Evolutionary conservation across 2,888 invertebrate species (phyloP), one percentile per base, ranked within the genome.

Genomic region (Temnothorax unifasciatus): DNA sequence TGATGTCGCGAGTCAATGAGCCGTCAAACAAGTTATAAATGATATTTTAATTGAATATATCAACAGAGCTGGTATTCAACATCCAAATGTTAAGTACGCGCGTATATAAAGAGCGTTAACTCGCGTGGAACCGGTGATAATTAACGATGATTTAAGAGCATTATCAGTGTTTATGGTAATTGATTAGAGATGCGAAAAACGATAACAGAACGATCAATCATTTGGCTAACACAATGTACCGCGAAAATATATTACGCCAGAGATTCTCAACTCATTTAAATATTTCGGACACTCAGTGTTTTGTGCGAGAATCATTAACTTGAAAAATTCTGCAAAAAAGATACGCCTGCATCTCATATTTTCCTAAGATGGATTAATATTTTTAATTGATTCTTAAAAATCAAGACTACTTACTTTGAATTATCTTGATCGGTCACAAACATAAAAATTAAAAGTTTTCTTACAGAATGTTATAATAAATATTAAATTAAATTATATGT

Each of bases 41-140:
- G 25, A 61, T 59, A 50, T 50, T 81, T 77, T 79, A 79, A 79
- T 79, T 81, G 34, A 44, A 73, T 50, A 73, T 50, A 71, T 61
- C 59, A 81, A 54, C 52, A 54, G 52, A 54, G n/a, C 52, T 21
- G n/a, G 21, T 54, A 21, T 54, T 54, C 52, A 41, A 57, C 29
- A 77, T 29, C 44, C 29, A 25, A 50, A 59, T 73, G 47, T 38
- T 47, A 61, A 59, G 38, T 73, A 59, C 3, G 1, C 13, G n/a
- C 2, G 3, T 9, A 57, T 54, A 29, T 29, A 44, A 68, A 29
- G 15, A 57, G n/a, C 9, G 29, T 69, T 38, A 81, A 81, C 38
- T 68, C 15, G 13, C 29, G 9, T 38, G 18, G 29, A 38, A 73
- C 21, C 2, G 13, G 13, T 21, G 15, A 64, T 50, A 18, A 57